phyloP scores from a whole-genome alignment of 2,888 invertebrate genomes.

The Anthophora plumipes region DNA sequence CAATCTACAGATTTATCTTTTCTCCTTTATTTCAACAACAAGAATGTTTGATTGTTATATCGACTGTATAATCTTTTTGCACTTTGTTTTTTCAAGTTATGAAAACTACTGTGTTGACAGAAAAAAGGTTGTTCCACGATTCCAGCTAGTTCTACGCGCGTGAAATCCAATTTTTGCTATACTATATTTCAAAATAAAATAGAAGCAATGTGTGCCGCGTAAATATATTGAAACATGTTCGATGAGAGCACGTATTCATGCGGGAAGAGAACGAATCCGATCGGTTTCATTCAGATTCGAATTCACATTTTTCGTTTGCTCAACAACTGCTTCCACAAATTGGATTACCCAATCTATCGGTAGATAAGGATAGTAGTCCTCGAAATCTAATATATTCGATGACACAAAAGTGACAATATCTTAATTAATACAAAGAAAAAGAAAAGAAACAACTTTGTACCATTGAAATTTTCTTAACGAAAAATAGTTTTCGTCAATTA shows the following conservation, averaged over 20 bases:
- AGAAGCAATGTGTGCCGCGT: not conserved
- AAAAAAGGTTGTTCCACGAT: too few species aligned
- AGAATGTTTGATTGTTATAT: too few species aligned
- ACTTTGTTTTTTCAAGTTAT: too few species aligned
- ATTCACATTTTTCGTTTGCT: not conserved
- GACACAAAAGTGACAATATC: not conserved
- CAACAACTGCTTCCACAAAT: not conserved
- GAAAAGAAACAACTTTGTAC: not conserved
- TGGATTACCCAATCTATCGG: not conserved
- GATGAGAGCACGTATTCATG: not conserved
- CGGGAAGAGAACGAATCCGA: not conserved
- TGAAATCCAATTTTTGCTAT: not conserved
- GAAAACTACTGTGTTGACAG: too few species aligned
- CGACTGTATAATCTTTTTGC: too few species aligned
- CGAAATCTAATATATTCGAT: not conserved
- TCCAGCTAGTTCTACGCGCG: not conserved
- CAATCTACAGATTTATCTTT: too few species aligned
- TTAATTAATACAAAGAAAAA: too few species aligned
- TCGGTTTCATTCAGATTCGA: not conserved
- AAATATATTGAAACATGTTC: conserved; percentile 12
- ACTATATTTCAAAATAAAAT: conserved; percentile 1
- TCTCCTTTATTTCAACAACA: not conserved
- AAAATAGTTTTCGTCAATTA: too few species aligned
- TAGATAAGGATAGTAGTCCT: too few species aligned
- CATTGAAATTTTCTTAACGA: too few species aligned